Conservation (phyloP, 1,140 invertebrate genomes). For the Drosophila ambigua region DNA sequence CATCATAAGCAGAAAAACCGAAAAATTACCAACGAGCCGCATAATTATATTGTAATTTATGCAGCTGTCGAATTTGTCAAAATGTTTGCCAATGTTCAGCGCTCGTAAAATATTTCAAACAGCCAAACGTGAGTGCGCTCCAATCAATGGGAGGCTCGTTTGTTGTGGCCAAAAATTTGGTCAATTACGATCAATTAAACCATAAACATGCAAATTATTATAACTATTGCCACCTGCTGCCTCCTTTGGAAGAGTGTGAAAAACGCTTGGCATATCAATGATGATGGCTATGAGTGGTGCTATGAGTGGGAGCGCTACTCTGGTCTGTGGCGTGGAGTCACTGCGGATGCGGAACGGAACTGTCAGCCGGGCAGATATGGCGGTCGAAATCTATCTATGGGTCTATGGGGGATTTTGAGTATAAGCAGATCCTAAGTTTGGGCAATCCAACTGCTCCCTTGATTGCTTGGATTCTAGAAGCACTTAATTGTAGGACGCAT, state of each 20-base stretch:
- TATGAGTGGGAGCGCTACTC: too few relatives aligned
- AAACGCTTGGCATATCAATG: slow-evolving; percentile 49
- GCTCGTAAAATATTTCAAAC: slow-evolving; percentile 73
- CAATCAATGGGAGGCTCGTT: slow-evolving; percentile 43
- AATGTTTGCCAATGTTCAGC: slow-evolving; percentile 57
- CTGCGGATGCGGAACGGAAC: slow-evolving; percentile 22
- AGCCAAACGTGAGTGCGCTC: slow-evolving; percentile 58
- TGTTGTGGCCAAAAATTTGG: slow-evolving; percentile 58
- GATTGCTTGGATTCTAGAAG: too few relatives aligned
- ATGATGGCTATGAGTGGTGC: background rate
- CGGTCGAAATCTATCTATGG: background rate
- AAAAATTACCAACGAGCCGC: slow-evolving; percentile 72
- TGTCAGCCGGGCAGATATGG: slow-evolving; percentile 2
- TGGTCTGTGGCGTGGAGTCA: background rate
- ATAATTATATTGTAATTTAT: slow-evolving; percentile 82
- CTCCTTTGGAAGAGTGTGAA: slow-evolving; percentile 35
- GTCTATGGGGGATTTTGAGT: background rate
- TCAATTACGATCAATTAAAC: slow-evolving; percentile 68
- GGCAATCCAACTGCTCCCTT: too few relatives aligned
- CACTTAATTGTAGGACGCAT: too few relatives aligned
- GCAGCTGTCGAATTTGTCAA: slow-evolving; percentile 40
- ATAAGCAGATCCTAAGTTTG: too few relatives aligned
- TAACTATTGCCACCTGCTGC: slow-evolving; percentile 23
- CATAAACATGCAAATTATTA: slow-evolving; percentile 48
- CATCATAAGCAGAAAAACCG: slow-evolving; percentile 55